Conservation (phyloP, 2,888 invertebrate species). For the Tridacna gigas region DNA sequence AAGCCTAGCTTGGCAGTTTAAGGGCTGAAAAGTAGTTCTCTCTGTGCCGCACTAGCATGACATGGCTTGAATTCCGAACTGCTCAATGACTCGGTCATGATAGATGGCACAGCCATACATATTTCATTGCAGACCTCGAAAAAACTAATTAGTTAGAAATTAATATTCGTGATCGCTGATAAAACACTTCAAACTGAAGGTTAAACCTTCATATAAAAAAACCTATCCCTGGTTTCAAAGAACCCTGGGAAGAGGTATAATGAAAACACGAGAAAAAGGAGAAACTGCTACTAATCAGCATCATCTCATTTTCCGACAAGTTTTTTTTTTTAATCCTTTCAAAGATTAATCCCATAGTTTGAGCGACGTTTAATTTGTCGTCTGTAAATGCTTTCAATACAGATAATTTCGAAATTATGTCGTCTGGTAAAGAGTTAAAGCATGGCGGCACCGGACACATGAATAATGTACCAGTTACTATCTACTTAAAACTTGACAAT, state of each 20-base stretch:
- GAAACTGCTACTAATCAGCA: no score
- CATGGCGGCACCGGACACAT: neutral
- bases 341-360: neutral
- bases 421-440: neutral
- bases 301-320: no score
- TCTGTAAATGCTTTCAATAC: neutral
- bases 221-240: no score
- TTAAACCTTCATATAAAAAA: neutral
- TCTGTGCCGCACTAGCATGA: no score
- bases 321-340: no score
- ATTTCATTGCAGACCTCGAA: constrained; percentile 4
- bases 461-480: constrained; percentile 18
- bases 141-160: constrained; percentile 14
- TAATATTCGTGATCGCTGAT: neutral
- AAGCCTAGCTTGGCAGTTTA: no score
- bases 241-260: no score
- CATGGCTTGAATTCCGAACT: no score
- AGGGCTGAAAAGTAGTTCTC: no score
- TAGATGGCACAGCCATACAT: constrained; percentile 3
- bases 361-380: neutral
- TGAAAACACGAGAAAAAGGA: no score
- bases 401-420: neutral
- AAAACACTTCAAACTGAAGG: neutral
- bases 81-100: neutral
- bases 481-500: constrained; percentile 5